phyloP scores from a whole-genome alignment of 2,797 vertebrate species.

The Gadopsis marmoratus region DNA sequence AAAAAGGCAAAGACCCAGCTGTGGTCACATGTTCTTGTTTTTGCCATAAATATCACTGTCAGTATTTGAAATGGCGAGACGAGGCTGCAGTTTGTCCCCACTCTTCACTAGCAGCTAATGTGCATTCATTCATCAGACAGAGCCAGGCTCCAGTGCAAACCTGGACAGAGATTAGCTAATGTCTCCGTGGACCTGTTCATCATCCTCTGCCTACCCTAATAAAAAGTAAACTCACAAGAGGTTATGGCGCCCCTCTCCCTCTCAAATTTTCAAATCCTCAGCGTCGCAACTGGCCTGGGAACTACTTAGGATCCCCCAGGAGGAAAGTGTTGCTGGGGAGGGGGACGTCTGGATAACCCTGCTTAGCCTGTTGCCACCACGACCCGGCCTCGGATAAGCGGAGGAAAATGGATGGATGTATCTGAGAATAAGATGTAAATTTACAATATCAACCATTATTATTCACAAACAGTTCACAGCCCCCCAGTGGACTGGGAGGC shows the following conservation, averaged over 20 bases:
- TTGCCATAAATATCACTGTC: slow-evolving; percentile 45
- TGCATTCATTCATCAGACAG: slow-evolving; percentile 43
- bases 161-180: slow-evolving; percentile 61
- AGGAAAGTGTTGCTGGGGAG: no score
- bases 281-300: no score
- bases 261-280: no score
- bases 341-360: no score
- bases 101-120: slow-evolving; percentile 26
- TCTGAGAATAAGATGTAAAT: no score
- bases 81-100: slow-evolving; percentile 43
- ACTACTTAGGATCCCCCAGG: no score
- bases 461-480: no score
- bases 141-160: slow-evolving; percentile 19
- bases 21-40: slow-evolving; percentile 42
- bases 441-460: no score
- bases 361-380: no score
- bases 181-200: slow-evolving; percentile 62
- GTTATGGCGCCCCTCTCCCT: slow-evolving; percentile 43
- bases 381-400: no score
- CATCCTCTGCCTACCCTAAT: slow-evolving; percentile 58
- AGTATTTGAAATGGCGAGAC: slow-evolving; percentile 52
- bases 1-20: slow-evolving; percentile 44
- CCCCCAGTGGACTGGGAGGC: no score
- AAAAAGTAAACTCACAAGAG: slow-evolving; percentile 61
- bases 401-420: no score